Percentiles rank a stretch among this genome's conserved stretches.
Conservation (phyloP, 2,113 vertebrate species). For the Eurypyga helias region DNA sequence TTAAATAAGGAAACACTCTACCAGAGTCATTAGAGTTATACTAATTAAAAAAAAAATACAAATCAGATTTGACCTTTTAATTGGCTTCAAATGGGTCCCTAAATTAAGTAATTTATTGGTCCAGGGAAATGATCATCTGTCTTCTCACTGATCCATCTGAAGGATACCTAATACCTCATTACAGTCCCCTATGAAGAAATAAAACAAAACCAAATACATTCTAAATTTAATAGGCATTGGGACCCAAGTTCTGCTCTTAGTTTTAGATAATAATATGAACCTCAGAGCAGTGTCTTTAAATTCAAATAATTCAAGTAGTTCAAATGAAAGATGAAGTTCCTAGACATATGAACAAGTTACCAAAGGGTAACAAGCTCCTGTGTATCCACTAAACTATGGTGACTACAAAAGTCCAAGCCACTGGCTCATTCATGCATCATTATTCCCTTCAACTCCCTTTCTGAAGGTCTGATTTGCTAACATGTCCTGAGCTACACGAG, state of each 20-base stretch:
- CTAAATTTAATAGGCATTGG: background rate
- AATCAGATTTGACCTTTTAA: background rate
- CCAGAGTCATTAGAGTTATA: background rate
- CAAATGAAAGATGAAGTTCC: background rate
- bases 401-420: background rate
- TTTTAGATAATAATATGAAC: background rate
- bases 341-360: background rate
- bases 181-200: background rate
- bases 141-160: background rate
- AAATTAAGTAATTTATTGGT: background rate
- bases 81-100: background rate
- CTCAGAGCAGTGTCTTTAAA: background rate
- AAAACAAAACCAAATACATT: background rate
- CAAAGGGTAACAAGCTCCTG: background rate
- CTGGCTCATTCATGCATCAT: background rate
- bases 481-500: background rate
- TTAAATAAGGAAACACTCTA: background rate
- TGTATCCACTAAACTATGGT: background rate
- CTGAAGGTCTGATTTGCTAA: background rate
- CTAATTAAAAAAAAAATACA: background rate
- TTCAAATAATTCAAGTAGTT: background rate
- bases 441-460: background rate
- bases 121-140: background rate
- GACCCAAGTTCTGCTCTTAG: background rate
- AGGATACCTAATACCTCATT: background rate